Evolutionary conservation across 2,888 invertebrate species (phyloP), one percentile per base, ranked within the genome.

Genomic region (Melipona bicolor): DNA sequence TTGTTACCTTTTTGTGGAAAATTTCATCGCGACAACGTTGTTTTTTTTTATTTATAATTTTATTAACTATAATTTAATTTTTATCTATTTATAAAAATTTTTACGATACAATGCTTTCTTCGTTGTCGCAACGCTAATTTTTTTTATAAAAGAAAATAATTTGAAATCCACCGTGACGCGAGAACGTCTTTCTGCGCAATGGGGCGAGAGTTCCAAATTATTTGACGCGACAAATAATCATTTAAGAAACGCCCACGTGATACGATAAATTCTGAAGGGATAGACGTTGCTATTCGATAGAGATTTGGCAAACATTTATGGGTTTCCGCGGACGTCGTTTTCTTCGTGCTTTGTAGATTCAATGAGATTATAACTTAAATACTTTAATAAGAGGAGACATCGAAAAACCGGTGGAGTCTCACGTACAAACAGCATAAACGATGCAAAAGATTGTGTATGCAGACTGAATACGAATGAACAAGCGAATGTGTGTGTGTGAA

Each of bases 361-460:
- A 59, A 67, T 43, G 6, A 61, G 71, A 71, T 75, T 75, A 43
- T 27, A 78, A 62, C 71, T 67, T 72, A 77, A 73, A 81, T 74
- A 73, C 56, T 84, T 79, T 79, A 79, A 79, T 65, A 77, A 77
- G 43, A 56, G 67, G 49, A 56, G 59, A 56, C 70, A 72, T 71
- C 73, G 74, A 76, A 78, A 78, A 84, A 59, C 70, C 82, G 71
- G 76, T 69, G 77, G 84, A 83, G 79, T 68, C 70, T 81, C 69
- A 54, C 73, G 78, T 84, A 78, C 81, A 86, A 86, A 84, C 84
- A 64, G 87, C 81, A 83, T 83, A 82, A 87, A 76, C 83, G 84
- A 77, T 82, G 79, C 79, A 76, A 81, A 84, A 81, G 71, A 80
- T 74, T 75, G 80, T 69, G 77, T 79, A 70, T 68, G 82, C 78